Conservation (phyloP, 2,797 vertebrate species). For the Xenops minutus region DNA sequence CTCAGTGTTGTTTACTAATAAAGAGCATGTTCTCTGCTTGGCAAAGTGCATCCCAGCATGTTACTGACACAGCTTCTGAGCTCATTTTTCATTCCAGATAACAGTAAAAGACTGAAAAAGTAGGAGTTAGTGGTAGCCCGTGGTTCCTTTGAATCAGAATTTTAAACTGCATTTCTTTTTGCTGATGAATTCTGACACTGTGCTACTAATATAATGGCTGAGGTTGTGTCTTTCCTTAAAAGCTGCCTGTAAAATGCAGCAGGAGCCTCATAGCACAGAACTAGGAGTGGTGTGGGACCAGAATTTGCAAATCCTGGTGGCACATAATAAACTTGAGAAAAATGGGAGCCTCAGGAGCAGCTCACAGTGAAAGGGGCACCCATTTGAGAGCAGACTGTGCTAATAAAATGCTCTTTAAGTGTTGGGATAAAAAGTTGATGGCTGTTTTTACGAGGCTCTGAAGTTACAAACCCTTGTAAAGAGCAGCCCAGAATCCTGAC, state of each 20-base stretch:
- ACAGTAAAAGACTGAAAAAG: not conserved
- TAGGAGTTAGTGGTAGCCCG: not conserved
- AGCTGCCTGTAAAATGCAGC: not conserved
- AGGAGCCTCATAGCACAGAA: not conserved
- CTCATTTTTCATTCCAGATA: constrained; percentile 16
- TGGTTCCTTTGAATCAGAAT: not conserved
- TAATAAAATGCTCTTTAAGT: not conserved
- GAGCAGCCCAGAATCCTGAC: not conserved
- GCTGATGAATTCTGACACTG: not conserved
- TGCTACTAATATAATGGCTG: not conserved
- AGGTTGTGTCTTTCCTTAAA: not conserved
- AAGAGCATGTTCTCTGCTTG: constrained; percentile 72
- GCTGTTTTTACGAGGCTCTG: not conserved
- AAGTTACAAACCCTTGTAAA: not conserved
- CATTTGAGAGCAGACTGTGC: not conserved
- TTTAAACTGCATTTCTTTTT: not conserved
- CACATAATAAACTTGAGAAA: not conserved
- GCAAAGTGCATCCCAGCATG: constrained; percentile 59
- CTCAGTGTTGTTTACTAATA: constrained; percentile 40
- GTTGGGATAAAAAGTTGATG: not conserved
- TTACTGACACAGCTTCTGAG: constrained; percentile 49
- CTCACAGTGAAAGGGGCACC: not conserved
- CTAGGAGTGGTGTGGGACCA: not conserved
- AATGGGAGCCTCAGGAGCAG: not conserved
- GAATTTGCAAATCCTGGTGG: constrained; percentile 15